A percentile compares a stretch with the other conserved stretches of the same genome.
phyloP scores from a whole-genome alignment of 2,888 invertebrate genomes.

The Cantharis rustica region DNA sequence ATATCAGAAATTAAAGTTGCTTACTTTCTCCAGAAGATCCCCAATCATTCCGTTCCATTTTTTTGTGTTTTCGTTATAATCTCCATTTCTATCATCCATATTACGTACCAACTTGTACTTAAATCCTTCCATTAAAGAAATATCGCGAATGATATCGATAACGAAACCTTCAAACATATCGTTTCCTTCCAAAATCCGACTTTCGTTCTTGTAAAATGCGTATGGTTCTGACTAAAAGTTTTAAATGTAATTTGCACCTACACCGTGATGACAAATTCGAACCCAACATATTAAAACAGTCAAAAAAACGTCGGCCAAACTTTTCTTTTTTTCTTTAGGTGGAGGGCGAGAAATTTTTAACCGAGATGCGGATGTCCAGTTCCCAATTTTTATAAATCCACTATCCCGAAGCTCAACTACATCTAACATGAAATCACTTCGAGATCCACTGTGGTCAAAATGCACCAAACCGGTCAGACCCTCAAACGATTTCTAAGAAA shows the following conservation, averaged over 20 bases:
- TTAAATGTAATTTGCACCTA: neutral
- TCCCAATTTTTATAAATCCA: constrained; percentile 50
- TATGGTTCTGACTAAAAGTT: constrained; percentile 66
- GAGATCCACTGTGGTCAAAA: constrained; percentile 53
- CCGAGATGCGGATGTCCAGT: constrained; percentile 50
- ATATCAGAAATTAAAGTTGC: neutral
- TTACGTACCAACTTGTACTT: constrained; percentile 61
- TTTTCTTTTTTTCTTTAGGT: neutral
- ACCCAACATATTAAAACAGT: constrained; percentile 74
- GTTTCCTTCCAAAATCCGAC: constrained; percentile 58
- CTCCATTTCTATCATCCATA: constrained; percentile 50
- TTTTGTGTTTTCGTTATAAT: constrained; percentile 53
- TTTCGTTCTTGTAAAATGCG: constrained; percentile 63
- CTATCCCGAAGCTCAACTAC: constrained; percentile 53
- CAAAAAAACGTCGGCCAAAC: constrained; percentile 51
- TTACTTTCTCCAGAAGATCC: constrained; percentile 45
- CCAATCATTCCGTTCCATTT: constrained; percentile 78
- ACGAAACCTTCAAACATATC: constrained; percentile 67
- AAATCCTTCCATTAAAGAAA: constrained; percentile 63
- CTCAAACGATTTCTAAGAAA: constrained; percentile 47
- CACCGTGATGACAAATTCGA: constrained; percentile 47
- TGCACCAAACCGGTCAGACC: constrained; percentile 54
- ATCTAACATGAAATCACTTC: constrained; percentile 53
- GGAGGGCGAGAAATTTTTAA: constrained; percentile 54
- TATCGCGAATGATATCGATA: constrained; percentile 66